Base-by-base conservation (phyloP, 2,888 invertebrate genomes). In the Callimorpha dominula region DNA sequence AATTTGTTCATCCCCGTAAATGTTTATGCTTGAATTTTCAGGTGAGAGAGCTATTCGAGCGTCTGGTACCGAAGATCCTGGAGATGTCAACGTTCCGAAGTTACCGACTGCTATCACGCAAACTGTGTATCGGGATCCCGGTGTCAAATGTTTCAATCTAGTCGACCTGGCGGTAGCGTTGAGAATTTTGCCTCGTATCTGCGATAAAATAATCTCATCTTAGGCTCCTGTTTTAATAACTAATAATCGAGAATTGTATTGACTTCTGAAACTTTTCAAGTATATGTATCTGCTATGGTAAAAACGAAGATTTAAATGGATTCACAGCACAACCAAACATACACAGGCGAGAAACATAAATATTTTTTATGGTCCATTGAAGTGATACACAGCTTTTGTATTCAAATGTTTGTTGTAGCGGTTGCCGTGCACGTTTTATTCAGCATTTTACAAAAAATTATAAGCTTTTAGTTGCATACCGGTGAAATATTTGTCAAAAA, bases 21-120 rank as follows among this genome's bases (percentile, higher is more conserved):
- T 91, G 66, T 90, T 89, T 71, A 84, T 71, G 76, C 90, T 92
- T 64, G 90, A 87, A 78, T 91, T 94, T 83, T 93, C 94, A 46
- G 90, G 91, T 68, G 92, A 89, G 62, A 93, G 87, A 46, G 96
- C 94, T 78, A 96, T 91, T 82, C 96, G 93, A 60, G 96, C 96
- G 87, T 96, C 94, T 81, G 97, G 93, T 77, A 90, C 80, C 3
- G 94, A 91, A 50, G 92, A 93, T 46, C 87, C 96, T 79, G 92
- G 91, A 83, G 85, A 91, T 80, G 88, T 88, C 86, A 87, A 96
- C 91, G 87, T 96, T 90, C 90, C 93, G 71, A 94, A 93, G 94
- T 97, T 98, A 75, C 98, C 98, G 76, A 98, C 94, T n/a, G 98
- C 98, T 85, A 98, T 96, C 71, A 99, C 98, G 92, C 99, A 99